Conservation (phyloP, 2,113 vertebrate species). For the Seriola rivoliana region DNA sequence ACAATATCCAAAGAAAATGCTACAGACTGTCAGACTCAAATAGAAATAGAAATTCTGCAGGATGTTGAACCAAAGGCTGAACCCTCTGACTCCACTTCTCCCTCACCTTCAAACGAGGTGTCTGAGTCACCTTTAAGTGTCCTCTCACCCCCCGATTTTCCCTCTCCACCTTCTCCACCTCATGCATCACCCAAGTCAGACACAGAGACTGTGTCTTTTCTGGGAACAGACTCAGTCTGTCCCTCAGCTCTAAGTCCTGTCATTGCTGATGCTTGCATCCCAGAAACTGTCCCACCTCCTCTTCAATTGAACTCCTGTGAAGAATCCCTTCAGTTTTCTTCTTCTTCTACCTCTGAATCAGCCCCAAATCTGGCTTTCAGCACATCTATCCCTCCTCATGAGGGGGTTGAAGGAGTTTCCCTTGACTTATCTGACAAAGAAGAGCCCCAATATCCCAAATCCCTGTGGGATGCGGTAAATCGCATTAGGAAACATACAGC, state of each 20-base stretch:
- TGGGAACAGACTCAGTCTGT: conserved; percentile 16
- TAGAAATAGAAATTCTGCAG: conserved; percentile 2
- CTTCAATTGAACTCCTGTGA: conserved; percentile 29
- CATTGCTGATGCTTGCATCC: neutral
- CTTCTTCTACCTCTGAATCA: conserved; percentile 11
- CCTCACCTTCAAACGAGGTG: conserved; percentile 25
- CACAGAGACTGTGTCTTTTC: neutral
- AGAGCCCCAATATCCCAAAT: conserved; percentile 79
- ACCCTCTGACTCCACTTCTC: neutral
- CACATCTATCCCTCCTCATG: conserved; percentile 11
- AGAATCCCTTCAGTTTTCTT: conserved; percentile 24
- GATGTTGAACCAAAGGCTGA: conserved; percentile 5
- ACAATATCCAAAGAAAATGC: neutral
- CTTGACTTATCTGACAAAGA: conserved; percentile 27
- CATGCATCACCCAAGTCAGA: neutral
- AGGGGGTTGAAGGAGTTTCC: conserved; percentile 4
- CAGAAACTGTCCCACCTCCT: conserved; percentile 18
- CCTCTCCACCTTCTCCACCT: conserved; percentile 17
- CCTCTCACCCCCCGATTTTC: neutral
- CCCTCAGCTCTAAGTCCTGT: conserved; percentile 2
- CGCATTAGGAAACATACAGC: conserved; percentile 94
- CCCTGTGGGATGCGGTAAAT: conserved; percentile 89
- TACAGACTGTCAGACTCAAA: conserved; percentile 23
- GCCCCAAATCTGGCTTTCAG: neutral
- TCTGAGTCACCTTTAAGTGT: conserved; percentile 20